Base-by-base conservation (phyloP, 30 jellyfish, hydroid and myxozoan genomes). In the Aurelia sp. region DNA sequence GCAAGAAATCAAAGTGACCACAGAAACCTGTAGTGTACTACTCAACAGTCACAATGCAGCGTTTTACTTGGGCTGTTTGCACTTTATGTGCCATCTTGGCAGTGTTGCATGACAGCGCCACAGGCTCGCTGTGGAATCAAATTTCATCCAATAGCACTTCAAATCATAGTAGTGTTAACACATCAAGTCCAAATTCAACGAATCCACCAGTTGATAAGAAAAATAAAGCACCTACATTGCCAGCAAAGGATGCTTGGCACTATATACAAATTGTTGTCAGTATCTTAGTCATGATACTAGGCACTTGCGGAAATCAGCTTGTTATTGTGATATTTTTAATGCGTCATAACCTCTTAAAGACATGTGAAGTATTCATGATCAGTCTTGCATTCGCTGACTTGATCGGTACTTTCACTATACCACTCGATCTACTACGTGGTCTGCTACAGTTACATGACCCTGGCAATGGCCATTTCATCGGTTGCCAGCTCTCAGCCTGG, bases 381-480 rank as follows among this genome's bases (percentile, higher is more conserved):
- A 96, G 93, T 60, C 74, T 96, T 24, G 99, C 99, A 8, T 72
- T 82, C 16, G 98, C 99, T 30, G 99, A 96, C 65, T 68, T 96
- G 2, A 63, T 96, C 55, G 97, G 97, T 17, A 82, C 99, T 27
- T 52, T 85, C 51, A 60, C 82, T 3, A 50, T 80, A 22, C 99
- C 99, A 12, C 62, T 77, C 33, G 71, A 65, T 52, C 80, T 78
- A 65, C 85, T 96, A 20, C 65, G 92, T 21, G 97, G 78, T 24
- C 20, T 55, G 8, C 27, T 70, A 60, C 58, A 70, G 50, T 60
- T 82, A 18, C 87, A 69, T 8, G 88, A 84, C 47, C 51, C 81
- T 20, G 88, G 78, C 27, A 78, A 60, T 51, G 85, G 85, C 12
- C 89, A 67, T n/a, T 53, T 71, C 59, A 64, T 55, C 27, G 97